A percentile compares a stretch with the other conserved stretches of the same genome.
Conservation (phyloP, 2,888 invertebrate genomes). For the Tortricodes alternella region DNA sequence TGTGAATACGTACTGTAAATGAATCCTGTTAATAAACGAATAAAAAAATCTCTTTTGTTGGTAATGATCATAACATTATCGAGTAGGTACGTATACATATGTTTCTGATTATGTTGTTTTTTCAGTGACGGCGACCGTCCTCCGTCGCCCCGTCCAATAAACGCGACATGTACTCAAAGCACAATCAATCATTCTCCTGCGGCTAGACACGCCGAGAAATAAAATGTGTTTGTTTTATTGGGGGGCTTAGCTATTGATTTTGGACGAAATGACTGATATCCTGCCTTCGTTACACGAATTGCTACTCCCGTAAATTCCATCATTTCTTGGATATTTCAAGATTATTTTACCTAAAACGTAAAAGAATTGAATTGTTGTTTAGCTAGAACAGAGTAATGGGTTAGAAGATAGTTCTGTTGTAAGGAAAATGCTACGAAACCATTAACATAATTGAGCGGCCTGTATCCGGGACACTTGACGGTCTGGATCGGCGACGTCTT, state of each 20-base stretch:
- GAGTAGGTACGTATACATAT: conserved; percentile 45
- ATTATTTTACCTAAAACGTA: too few relatives aligned
- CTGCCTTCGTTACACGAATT: conserved; percentile 28
- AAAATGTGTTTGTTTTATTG: conserved; percentile 72
- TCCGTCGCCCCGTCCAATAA: conserved; percentile 63
- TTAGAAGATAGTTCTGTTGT: conserved; percentile 54
- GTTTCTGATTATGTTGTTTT: conserved; percentile 56
- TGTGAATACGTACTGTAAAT: too few relatives aligned
- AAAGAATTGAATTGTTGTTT: too few relatives aligned
- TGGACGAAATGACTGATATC: conserved; percentile 57
- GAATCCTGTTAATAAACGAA: too few relatives aligned
- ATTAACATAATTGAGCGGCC: conserved; percentile 79
- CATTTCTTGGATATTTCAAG: neutral
- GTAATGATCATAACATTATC: conserved; percentile 53
- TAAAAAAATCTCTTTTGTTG: too few relatives aligned
- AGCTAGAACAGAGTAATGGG: too few relatives aligned
- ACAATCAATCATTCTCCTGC: conserved; percentile 75
- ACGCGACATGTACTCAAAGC: conserved; percentile 67
- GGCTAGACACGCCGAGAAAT: conserved; percentile 68
- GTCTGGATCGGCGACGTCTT: conserved; percentile 67
- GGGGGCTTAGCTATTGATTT: conserved; percentile 70
- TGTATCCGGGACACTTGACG: conserved; percentile 71
- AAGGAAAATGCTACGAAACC: conserved; percentile 62
- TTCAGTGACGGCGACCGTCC: conserved; percentile 48
- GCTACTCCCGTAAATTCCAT: neutral